Percentiles rank a stretch among this genome's conserved stretches.
These are phyloP conservation scores for Teinopalpus imperialis DNA, from an alignment of 2,888 invertebrate species.

Conservation along the genomic window DNA sequence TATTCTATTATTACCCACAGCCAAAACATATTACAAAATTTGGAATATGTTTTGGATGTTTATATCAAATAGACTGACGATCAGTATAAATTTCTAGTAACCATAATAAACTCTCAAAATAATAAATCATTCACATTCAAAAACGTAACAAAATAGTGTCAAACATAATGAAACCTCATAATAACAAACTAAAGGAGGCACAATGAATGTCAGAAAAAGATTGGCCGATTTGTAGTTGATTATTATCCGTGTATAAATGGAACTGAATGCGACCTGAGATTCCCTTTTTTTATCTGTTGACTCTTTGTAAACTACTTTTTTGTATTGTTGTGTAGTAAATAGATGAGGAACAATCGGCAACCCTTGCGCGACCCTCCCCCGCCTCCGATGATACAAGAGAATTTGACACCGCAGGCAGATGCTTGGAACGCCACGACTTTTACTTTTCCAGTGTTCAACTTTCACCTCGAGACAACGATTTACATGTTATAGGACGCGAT, in stretches of 20 bases:
- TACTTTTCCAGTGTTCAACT: slow-evolving; percentile 75
- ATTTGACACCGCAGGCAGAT: slow-evolving; percentile 61
- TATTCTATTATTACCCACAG: no score
- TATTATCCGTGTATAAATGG: slow-evolving; percentile 59
- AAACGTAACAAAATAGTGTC: slow-evolving; percentile 51
- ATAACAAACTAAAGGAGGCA: slow-evolving; percentile 39
- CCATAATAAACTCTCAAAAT: slow-evolving; percentile 34
- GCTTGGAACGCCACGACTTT: slow-evolving; percentile 68
- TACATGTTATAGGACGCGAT: slow-evolving; percentile 55
- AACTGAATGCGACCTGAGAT: slow-evolving; percentile 44
- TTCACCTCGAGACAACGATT: slow-evolving; percentile 75
- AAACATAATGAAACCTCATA: slow-evolving; percentile 59
- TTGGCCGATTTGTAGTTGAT: slow-evolving; percentile 68
- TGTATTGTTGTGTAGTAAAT: slow-evolving; percentile 46
- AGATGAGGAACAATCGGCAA: slow-evolving; percentile 59
- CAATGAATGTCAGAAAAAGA: slow-evolving; percentile 55
- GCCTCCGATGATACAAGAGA: slow-evolving; percentile 60
- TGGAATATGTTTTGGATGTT: no score
- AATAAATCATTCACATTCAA: slow-evolving; percentile 64
- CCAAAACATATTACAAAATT: no score
- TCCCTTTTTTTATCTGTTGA: slow-evolving; percentile 60
- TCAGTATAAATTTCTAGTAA: slow-evolving; percentile 4
- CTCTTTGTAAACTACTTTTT: slow-evolving; percentile 22
- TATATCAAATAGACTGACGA: slow-evolving; percentile 21
- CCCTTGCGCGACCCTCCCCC: slow-evolving; percentile 52